phyloP scores from a whole-genome alignment of 2,888 invertebrate genomes.

The Tetragonula carbonaria region DNA sequence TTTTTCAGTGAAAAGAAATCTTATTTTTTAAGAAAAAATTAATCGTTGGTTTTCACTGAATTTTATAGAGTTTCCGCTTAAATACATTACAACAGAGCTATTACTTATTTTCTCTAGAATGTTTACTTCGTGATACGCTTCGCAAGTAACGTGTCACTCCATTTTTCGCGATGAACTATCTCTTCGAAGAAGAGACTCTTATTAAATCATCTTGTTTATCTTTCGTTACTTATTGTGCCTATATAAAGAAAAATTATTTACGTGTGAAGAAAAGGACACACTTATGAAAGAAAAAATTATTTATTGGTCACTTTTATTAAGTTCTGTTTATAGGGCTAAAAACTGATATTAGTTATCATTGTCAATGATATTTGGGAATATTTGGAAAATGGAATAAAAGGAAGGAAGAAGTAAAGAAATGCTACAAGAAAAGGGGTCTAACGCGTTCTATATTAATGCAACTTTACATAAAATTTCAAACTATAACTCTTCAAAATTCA shows the following conservation, averaged over 20 bases:
- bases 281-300: neutral
- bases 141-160: neutral
- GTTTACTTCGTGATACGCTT: neutral
- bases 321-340: neutral
- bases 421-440: neutral
- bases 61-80: neutral
- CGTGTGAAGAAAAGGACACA: neutral
- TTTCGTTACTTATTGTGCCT: neutral
- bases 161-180: neutral
- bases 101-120: neutral
- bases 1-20: no score
- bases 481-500: neutral
- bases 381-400: neutral
- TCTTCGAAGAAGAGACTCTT: neutral
- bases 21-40: neutral
- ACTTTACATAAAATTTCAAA: neutral
- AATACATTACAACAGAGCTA: neutral
- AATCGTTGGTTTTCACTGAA: neutral
- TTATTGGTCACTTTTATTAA: neutral
- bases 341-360: neutral
- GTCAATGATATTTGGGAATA: neutral
- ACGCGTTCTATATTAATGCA: neutral
- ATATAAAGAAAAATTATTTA: neutral
- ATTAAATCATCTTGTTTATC: neutral
- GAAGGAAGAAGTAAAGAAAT: neutral